Evolutionary conservation across 1,140 invertebrate species (phyloP).

Genomic region (Heliconius congener): DNA sequence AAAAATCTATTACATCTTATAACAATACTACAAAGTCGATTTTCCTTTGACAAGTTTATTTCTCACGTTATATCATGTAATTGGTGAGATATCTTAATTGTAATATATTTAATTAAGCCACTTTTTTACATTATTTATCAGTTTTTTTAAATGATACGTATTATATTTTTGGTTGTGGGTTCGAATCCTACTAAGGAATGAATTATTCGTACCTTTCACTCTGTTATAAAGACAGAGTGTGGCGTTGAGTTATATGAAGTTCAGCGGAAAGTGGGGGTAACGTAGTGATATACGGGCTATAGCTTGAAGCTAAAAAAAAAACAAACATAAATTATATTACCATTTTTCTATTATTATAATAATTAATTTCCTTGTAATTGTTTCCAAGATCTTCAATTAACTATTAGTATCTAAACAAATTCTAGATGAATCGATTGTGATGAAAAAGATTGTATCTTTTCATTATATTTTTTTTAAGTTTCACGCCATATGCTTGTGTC

Average conservation of each 20-base stretch:
- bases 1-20: not conserved
- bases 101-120: slow-evolving; percentile 6
- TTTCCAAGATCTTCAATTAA: slow-evolving; percentile 8
- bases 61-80: not conserved
- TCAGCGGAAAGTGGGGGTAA: no score
- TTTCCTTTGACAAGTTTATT: not conserved
- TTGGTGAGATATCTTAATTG: slow-evolving; percentile 7
- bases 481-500: not conserved
- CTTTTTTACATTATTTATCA: not conserved
- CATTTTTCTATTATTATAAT: not conserved
- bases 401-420: not conserved
- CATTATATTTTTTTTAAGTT: not conserved
- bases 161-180: not conserved
- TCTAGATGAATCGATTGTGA: not conserved
- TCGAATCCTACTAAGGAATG: no score
- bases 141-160: not conserved
- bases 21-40: not conserved
- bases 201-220: no score
- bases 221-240: not conserved
- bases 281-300: no score
- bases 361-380: slow-evolving; percentile 26
- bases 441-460: not conserved
- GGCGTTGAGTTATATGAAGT: no score
- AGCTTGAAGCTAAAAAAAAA: not conserved
- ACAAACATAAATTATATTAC: not conserved